phyloP scores from a whole-genome alignment of 2,797 vertebrate genomes.

The Chloroceryle inda region DNA sequence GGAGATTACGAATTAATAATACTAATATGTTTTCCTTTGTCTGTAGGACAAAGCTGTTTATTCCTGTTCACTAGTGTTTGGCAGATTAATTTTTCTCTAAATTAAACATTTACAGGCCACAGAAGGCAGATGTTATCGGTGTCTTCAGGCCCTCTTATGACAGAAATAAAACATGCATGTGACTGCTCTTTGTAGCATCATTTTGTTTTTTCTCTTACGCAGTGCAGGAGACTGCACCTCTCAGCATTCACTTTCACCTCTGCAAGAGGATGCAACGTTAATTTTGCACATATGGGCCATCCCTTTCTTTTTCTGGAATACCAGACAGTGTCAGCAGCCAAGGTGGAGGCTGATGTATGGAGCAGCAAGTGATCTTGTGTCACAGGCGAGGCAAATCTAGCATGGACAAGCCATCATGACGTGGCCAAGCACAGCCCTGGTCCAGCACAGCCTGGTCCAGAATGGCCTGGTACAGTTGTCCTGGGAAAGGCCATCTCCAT shows the following conservation, averaged over 20 bases:
- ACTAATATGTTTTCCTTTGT: not conserved
- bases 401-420: not conserved
- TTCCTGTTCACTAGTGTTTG: not conserved
- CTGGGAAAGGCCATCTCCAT: not conserved
- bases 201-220: accelerated
- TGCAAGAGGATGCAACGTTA: accelerated
- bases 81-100: not conserved
- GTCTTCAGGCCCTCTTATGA: not conserved
- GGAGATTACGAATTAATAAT: not conserved
- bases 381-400: not conserved
- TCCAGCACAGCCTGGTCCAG: not conserved
- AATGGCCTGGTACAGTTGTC: too few species aligned
- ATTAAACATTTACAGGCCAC: not conserved
- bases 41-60: not conserved
- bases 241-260: not conserved
- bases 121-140: not conserved
- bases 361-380: not conserved
- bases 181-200: not conserved
- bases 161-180: not conserved
- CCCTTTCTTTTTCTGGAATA: not conserved
- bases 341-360: accelerated
- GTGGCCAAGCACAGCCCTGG: too few species aligned
- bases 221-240: not conserved
- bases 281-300: not conserved
- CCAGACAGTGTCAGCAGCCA: accelerated